These are phyloP conservation scores for Bovichtus diacanthus DNA, from an alignment of 2,797 vertebrate species.

Conservation along the genomic window DNA sequence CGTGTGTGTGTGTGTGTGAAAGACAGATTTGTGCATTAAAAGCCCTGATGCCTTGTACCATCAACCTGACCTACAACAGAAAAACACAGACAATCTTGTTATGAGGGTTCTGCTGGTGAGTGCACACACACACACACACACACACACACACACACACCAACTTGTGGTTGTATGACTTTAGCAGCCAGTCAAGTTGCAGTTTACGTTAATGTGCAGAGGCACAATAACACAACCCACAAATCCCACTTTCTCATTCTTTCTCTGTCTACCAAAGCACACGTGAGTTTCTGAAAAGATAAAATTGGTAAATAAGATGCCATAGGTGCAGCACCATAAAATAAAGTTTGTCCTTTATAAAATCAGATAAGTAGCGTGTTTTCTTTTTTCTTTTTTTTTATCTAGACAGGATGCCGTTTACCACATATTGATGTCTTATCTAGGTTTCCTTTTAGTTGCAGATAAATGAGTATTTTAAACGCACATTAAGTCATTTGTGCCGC, in stretches of 20 bases:
- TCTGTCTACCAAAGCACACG: neutral
- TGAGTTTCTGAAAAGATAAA: neutral
- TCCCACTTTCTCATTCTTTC: neutral
- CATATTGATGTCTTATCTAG: neutral
- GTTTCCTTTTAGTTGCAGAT: neutral
- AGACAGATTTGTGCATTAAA: neutral
- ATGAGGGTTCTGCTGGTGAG: conserved; percentile 10
- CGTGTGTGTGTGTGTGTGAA: neutral
- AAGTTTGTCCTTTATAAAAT: neutral
- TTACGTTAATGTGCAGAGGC: too few relatives aligned
- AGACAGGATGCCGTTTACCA: neutral
- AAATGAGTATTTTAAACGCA: neutral
- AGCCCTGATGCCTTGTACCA: neutral
- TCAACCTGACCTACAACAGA: conserved; percentile 1
- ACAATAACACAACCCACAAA: neutral
- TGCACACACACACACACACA: neutral
- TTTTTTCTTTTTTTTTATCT: neutral
- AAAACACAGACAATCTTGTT: conserved; percentile 23
- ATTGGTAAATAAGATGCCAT: neutral
- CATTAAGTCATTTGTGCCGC: too few relatives aligned
- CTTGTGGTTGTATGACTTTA: too few relatives aligned
- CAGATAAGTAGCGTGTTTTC: neutral
- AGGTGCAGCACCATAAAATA: too few relatives aligned
- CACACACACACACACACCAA: neutral
- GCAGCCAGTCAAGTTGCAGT: too few relatives aligned